Percentiles rank a stretch among this genome's conserved stretches.
phyloP scores from a whole-genome alignment of 2,113 vertebrate genomes.

The Brachyistius frenatus region DNA sequence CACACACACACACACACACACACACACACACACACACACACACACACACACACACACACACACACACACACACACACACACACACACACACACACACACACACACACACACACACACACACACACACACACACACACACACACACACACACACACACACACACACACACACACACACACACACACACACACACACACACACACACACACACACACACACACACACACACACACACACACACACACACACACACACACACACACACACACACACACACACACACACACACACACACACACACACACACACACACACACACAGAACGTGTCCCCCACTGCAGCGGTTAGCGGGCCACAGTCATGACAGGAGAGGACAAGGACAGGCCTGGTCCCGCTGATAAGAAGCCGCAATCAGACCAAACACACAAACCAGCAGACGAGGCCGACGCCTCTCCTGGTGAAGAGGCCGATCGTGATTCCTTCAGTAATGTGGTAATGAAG shows the following conservation, averaged over 20 bases:
- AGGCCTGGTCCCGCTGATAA: slow-evolving; percentile 38
- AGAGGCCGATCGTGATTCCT: too few relatives aligned
- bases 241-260: slow-evolving; percentile 6
- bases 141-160: slow-evolving; percentile 5
- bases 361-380: slow-evolving; percentile 43
- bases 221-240: not conserved
- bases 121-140: not conserved
- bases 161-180: not conserved
- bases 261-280: not conserved
- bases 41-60: not conserved
- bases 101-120: slow-evolving; percentile 4
- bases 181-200: not conserved
- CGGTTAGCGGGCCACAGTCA: slow-evolving; percentile 13
- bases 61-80: not conserved
- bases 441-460: too few relatives aligned
- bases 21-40: not conserved
- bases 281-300: slow-evolving; percentile 1
- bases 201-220: not conserved
- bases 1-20: slow-evolving; percentile 9
- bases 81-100: not conserved
- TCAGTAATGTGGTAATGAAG: too few relatives aligned
- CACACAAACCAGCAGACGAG: slow-evolving; percentile 8
- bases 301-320: not conserved
- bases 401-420: slow-evolving; percentile 14
- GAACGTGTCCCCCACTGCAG: not conserved